Evolutionary conservation across 1,140 invertebrate genomes (phyloP).

Genomic region (Drosophila suzukii): DNA sequence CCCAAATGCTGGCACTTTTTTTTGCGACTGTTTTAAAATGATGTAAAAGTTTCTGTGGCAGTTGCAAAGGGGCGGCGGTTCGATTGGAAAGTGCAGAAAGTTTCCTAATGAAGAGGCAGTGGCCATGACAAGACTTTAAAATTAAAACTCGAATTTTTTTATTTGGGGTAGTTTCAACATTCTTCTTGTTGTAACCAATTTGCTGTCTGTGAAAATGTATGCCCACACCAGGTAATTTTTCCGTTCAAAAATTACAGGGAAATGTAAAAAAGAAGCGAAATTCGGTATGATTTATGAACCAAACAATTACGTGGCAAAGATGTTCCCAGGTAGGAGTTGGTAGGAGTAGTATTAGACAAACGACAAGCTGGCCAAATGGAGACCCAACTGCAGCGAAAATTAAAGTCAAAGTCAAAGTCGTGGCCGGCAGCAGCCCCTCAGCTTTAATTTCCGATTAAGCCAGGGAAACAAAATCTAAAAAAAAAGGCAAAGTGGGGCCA

Average conservation of each 20-base stretch:
- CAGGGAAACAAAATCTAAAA: conserved; percentile 41
- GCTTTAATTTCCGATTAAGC: conserved; percentile 83
- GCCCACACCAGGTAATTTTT: neutral
- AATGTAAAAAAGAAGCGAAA: conserved; percentile 60
- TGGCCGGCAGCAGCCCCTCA: conserved; percentile 71
- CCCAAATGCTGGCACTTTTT: conserved; percentile 40
- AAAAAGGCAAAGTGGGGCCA: conserved; percentile 42
- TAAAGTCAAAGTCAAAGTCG: conserved; percentile 64
- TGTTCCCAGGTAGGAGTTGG: conserved; percentile 66
- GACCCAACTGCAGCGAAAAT: conserved; percentile 71
- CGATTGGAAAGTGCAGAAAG: conserved; percentile 10
- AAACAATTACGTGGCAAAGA: conserved; percentile 75
- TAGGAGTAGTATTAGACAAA: conserved; percentile 29
- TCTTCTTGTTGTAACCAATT: conserved; percentile 46
- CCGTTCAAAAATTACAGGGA: conserved; percentile 66
- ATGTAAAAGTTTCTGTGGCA: conserved; percentile 54
- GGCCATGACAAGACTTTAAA: conserved; percentile 42
- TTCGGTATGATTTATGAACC: conserved; percentile 73
- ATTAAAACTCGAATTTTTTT: conserved; percentile 7
- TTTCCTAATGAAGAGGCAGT: conserved; percentile 44
- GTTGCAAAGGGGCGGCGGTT: conserved; percentile 9
- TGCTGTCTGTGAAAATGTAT: conserved; percentile 60
- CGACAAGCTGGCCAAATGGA: conserved; percentile 33
- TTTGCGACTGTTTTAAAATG: conserved; percentile 34
- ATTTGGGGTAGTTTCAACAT: neutral